Base-by-base conservation (phyloP, 2,888 invertebrate genomes). In the Idaea straminata region DNA sequence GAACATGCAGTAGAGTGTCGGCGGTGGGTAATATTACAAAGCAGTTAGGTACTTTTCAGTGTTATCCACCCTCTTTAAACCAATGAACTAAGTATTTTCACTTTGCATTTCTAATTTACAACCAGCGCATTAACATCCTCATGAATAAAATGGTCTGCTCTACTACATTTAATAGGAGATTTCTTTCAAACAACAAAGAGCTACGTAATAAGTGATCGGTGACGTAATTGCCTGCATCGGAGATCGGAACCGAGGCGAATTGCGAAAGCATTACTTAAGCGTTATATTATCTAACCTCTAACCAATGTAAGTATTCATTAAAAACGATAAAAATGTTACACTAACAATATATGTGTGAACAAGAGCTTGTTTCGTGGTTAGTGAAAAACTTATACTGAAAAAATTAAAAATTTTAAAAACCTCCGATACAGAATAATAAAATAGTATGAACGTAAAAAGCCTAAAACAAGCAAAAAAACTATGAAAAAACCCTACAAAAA, bases 251-350 rank as follows among this genome's bases (percentile, higher is more conserved):
- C 47, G 47, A 47, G 10, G 64, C 59, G 65, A 62, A 67, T 67
- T 63, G 66, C 66, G 59, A 66, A 64, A 64, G 59, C 63, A 64
- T 70, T 66, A 66, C 62, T 66, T 66, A 68, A 70, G 64, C 64
- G 62, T 68, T 70, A 68, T 67, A 64, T 47, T 47, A 47, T 47
- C 47, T 47, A 47, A 47, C 47, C 47, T 47, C 47, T 47, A 47
- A 47, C 47, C 47, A 47, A 47, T 47, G 47, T 47, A 47, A 47
- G 47, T 47, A 47, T 7, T 47, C 13, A 47, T 47, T 47, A 47
- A 47, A 47, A 47, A 13, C 47, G 5, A 47, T 47, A 4, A 25
- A 47, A 47, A 47, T 47, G 13, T 47, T 47, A 13, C 13, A 13
- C 47, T 47, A 47, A 47, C 47, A 47, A 47, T 47, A 47, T 47